These are phyloP conservation scores for Drosophila setifemur DNA, from an alignment of 1,140 invertebrate species.

Conservation along the genomic window DNA sequence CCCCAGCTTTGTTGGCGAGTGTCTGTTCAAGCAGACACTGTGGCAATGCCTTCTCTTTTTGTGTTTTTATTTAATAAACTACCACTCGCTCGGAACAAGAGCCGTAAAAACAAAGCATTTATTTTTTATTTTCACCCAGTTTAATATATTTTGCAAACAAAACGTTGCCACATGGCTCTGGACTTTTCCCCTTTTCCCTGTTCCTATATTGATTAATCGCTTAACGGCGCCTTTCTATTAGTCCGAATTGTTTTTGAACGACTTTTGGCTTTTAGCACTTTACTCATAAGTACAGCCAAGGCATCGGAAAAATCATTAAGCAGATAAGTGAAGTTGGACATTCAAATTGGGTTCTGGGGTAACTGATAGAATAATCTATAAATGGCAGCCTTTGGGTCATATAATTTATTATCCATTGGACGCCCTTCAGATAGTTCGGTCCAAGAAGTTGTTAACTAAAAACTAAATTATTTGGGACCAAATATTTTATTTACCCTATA, in stretches of 20 bases:
- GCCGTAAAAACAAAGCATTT: constrained; percentile 45
- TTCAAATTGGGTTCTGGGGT: too few relatives aligned
- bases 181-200: background rate
- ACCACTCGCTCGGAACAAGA: constrained; percentile 52
- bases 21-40: constrained; percentile 24
- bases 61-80: constrained; percentile 73
- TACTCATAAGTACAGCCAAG: constrained; percentile 34
- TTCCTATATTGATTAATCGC: constrained; percentile 50
- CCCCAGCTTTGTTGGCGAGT: constrained; percentile 59
- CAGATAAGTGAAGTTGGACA: background rate
- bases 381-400: too few relatives aligned
- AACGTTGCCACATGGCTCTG: constrained; percentile 31
- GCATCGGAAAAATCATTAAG: constrained; percentile 5
- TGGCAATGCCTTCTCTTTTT: constrained; percentile 44
- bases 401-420: too few relatives aligned
- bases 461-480: too few relatives aligned
- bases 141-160: constrained; percentile 63
- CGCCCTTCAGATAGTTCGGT: too few relatives aligned
- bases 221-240: constrained; percentile 40
- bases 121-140: constrained; percentile 42
- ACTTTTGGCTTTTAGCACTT: constrained; percentile 66
- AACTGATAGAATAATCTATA: too few relatives aligned
- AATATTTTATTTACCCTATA: too few relatives aligned
- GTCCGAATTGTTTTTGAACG: constrained; percentile 24
- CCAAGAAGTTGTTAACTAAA: too few relatives aligned